Conservation (phyloP, 2,113 vertebrate species). For the Rhinolophus sinicus region DNA sequence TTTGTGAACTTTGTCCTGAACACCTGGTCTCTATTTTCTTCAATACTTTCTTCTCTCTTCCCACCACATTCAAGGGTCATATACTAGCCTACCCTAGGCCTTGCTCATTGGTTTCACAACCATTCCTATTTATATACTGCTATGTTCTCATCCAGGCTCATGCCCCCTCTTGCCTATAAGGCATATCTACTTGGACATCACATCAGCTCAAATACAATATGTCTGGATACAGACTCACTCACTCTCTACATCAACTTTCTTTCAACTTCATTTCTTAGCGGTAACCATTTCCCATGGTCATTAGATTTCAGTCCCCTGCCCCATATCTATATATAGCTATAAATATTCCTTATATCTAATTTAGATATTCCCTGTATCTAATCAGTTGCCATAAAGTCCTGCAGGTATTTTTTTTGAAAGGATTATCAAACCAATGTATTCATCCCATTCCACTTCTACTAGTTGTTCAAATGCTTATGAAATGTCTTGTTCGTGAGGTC, state of each 20-base stretch:
- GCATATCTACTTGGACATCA: neutral
- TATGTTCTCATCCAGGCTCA: neutral
- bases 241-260: neutral
- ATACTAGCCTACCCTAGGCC: neutral
- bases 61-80: neutral
- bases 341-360: neutral
- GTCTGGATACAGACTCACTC: neutral
- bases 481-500: neutral
- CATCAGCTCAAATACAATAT: neutral
- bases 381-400: neutral
- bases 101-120: conserved; percentile 2
- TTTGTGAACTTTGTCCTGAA: neutral
- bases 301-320: neutral
- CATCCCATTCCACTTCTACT: neutral
- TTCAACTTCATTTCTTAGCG: neutral
- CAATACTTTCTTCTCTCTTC: neutral
- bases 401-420: neutral
- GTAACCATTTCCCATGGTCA: neutral
- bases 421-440: conserved; percentile 3
- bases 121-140: neutral
- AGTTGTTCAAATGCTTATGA: neutral
- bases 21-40: neutral
- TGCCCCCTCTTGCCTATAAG: neutral
- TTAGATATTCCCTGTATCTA: neutral
- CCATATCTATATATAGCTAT: neutral